Conservation (phyloP, 2,113 vertebrate genomes). For the Thinocorus orbignyianus region DNA sequence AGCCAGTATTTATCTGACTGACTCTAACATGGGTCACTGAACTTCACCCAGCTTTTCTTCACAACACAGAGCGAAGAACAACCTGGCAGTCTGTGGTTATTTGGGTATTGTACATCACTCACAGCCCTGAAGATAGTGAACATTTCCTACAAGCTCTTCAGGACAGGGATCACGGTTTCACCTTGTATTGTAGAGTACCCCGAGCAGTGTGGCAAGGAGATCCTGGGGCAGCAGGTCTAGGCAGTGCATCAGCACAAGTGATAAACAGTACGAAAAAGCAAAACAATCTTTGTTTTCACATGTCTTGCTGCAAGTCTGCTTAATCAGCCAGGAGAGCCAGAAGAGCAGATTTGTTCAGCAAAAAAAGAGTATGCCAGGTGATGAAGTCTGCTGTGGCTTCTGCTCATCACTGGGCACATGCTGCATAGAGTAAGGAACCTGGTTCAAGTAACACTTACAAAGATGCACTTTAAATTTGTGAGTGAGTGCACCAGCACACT, state of each 20-base stretch:
- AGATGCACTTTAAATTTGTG: background rate
- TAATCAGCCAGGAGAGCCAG: background rate
- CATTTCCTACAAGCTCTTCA: accelerated
- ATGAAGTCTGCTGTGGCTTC: background rate
- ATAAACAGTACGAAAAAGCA: background rate
- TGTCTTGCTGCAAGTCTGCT: background rate
- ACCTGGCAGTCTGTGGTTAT: background rate
- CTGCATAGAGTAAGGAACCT: background rate
- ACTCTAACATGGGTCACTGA: background rate
- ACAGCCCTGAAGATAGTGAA: background rate
- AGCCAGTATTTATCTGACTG: background rate
- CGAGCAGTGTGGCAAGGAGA: background rate
- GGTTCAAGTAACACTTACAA: background rate
- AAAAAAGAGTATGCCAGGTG: background rate
- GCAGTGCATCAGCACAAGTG: background rate
- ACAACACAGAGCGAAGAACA: background rate
- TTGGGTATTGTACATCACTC: background rate
- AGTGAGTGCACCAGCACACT: background rate
- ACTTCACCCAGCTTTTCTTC: background rate
- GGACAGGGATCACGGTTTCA: accelerated
- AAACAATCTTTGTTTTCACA: background rate
- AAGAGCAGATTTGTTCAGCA: background rate
- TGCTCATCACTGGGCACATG: accelerated
- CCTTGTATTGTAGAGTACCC: background rate
- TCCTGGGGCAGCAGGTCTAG: background rate